Evolutionary conservation across 2,113 vertebrate genomes (phyloP).

Genomic region (Alces alces): DNA sequence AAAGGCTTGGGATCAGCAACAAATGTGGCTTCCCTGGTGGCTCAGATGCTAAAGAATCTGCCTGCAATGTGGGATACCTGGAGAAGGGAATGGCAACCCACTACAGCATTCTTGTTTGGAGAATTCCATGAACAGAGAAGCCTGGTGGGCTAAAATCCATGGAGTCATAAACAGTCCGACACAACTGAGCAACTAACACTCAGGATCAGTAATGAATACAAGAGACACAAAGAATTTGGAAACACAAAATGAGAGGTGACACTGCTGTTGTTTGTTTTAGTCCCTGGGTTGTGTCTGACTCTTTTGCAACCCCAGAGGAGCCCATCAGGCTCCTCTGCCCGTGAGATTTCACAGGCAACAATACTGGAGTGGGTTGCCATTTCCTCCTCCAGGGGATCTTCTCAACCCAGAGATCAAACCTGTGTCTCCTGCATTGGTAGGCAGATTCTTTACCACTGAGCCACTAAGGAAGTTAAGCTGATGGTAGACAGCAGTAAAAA

Average conservation of each 20-base stretch:
- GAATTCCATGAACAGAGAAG: neutral
- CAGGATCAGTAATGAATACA: neutral
- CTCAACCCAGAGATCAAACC: neutral
- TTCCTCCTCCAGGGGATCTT: neutral
- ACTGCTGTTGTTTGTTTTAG: neutral
- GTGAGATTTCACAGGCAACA: fast-evolving
- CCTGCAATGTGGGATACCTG: neutral
- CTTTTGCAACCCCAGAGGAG: neutral
- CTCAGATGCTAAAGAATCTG: neutral
- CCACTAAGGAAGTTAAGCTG: neutral
- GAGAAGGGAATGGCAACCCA: neutral
- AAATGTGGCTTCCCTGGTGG: neutral
- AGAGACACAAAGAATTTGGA: neutral
- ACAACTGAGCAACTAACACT: neutral
- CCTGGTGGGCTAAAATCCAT: neutral
- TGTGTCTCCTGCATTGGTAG: neutral
- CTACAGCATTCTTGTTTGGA: neutral
- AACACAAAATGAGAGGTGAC: neutral
- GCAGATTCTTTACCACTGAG: neutral
- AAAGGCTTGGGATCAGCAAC: neutral
- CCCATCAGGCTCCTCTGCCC: neutral
- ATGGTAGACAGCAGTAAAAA: neutral
- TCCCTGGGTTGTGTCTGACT: neutral
- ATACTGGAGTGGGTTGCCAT: neutral
- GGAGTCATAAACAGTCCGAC: neutral